Base-by-base conservation (phyloP, 2,888 invertebrate genomes). In the Chrysotoxum bicinctum region DNA sequence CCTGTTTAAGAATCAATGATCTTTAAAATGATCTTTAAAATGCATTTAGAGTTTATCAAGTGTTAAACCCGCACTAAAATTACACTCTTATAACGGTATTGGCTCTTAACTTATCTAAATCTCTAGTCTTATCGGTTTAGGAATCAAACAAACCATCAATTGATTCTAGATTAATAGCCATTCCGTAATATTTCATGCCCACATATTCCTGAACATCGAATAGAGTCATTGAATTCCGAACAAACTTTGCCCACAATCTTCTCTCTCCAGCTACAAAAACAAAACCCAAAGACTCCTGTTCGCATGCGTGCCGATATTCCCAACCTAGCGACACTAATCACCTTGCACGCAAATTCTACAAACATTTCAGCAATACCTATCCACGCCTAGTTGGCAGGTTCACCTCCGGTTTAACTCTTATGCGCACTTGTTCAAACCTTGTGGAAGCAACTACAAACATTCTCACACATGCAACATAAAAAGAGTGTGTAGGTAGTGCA, bases 311-410 rank as follows among this genome's bases (percentile, higher is more conserved):
- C 43, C 9, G 21, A 32, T 35, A 64, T n/a, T n/a, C 52, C 21
- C 54, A 75, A 37, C 66, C 6, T 35, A 8, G 26, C 74, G 35
- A 74, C 68, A 74, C 80, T 68, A 74, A 80, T 80, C 62, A 69
- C 69, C 56, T 69, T 54, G 56, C 80, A 80, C 74, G 75, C 80
- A 80, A 80, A 75, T 80, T 74, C 69, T 54, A 19, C 30, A 48
- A 54, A 70, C 37, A 56, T 64, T 45, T 16, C 21, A 48, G 6
- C 56, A 35, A 54, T 37, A 72, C 56, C 64, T 35, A 7, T 45
- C 64, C 43, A 30, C 56, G 12, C 66, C 35, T 48, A 23, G 16
- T 26, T 14, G 8, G 1, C 14, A 19, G 54, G 62, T 64, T 26
- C 3, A 50, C 35, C 64, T 32, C 43, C 9, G 19, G 58, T 52